Evolutionary conservation across 2,113 vertebrate species (phyloP).

Genomic region (Piprites chloris): DNA sequence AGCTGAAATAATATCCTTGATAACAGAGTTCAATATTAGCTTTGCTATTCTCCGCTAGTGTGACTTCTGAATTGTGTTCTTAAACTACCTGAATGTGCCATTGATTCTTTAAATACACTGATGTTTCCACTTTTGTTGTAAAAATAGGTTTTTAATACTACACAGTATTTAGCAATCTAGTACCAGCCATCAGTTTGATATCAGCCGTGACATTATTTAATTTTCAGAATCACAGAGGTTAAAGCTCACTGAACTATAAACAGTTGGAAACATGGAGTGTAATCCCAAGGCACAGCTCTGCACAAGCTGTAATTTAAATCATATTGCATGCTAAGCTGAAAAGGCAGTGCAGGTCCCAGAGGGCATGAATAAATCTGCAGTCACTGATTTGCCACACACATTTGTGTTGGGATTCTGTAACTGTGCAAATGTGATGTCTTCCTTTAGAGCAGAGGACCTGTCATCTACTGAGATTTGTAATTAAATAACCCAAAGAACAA

Average conservation of each 20-base stretch:
- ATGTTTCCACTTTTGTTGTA: background rate
- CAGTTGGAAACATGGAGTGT: slow-evolving; percentile 42
- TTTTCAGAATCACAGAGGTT: slow-evolving; percentile 57
- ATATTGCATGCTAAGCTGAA: slow-evolving; percentile 59
- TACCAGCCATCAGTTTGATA: slow-evolving; percentile 51
- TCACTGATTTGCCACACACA: slow-evolving; percentile 50
- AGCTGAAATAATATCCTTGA: background rate
- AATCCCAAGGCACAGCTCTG: slow-evolving; percentile 52
- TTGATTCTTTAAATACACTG: background rate
- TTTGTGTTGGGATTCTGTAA: slow-evolving; percentile 56
- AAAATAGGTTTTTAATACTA: slow-evolving; percentile 26
- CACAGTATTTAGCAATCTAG: slow-evolving; percentile 23
- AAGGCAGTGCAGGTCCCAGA: slow-evolving; percentile 48
- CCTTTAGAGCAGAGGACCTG: slow-evolving; percentile 39
- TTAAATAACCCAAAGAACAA: slow-evolving; percentile 56
- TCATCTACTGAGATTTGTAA: slow-evolving; percentile 56
- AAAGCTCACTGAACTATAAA: slow-evolving; percentile 66
- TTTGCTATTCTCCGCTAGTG: background rate
- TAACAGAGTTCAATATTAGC: background rate
- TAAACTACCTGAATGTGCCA: background rate
- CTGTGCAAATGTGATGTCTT: slow-evolving; percentile 49
- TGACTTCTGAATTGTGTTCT: background rate
- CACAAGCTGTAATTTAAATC: slow-evolving; percentile 67
- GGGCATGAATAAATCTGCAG: slow-evolving; percentile 56
- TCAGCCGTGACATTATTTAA: slow-evolving; percentile 55